These are phyloP conservation scores for Ceriagrion tenellum DNA, from an alignment of 2,888 invertebrate species.

Conservation along the genomic window DNA sequence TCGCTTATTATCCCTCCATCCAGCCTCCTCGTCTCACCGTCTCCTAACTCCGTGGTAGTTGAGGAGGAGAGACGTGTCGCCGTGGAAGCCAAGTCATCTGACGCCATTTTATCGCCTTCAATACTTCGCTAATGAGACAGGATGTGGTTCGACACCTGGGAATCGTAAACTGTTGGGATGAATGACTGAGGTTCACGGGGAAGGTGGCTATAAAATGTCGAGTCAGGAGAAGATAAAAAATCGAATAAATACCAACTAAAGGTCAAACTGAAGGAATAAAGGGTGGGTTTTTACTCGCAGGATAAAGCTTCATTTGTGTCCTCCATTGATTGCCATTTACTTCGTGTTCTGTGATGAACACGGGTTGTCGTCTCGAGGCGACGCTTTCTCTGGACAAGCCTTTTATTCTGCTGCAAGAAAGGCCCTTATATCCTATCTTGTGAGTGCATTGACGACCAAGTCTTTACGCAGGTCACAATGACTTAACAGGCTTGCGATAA, in stretches of 20 bases:
- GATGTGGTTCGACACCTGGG: constrained; percentile 13
- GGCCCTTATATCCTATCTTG: neutral
- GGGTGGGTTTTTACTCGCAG: neutral
- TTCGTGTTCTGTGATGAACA: neutral
- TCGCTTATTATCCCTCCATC: neutral
- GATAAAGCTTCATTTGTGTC: neutral
- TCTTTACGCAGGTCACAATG: too few species aligned
- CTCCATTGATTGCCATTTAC: neutral
- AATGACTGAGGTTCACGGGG: neutral
- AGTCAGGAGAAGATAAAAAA: neutral
- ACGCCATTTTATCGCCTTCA: constrained; percentile 5
- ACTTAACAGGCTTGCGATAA: neutral
- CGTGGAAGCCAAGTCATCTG: constrained; percentile 29
- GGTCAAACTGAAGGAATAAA: neutral
- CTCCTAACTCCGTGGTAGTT: neutral
- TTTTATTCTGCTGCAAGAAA: neutral
- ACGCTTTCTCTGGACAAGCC: neutral
- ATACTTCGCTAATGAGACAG: constrained; percentile 31
- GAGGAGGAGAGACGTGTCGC: neutral
- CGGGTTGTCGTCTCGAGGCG: neutral
- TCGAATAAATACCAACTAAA: neutral
- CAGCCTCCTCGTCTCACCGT: neutral
- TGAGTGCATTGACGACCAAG: neutral
- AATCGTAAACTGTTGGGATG: neutral
- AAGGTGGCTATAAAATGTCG: neutral